A percentile compares a stretch with the other conserved stretches of the same genome.
Conservation (phyloP, 2,113 vertebrate species). For the Mustelus asterias region DNA sequence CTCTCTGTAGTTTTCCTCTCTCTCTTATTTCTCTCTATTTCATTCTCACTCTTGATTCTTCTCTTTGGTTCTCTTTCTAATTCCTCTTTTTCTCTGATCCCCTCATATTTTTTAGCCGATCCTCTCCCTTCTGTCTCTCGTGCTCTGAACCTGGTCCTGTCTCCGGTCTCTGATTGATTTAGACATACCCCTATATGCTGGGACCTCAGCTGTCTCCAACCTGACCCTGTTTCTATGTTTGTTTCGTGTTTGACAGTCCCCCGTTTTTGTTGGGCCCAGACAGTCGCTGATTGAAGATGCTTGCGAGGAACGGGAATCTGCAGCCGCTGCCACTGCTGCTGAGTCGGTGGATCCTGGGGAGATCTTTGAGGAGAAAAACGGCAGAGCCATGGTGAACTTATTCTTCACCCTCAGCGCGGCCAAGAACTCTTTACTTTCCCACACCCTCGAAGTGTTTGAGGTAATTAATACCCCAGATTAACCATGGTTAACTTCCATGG, state of each 20-base stretch:
- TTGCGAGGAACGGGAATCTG: constrained; percentile 84
- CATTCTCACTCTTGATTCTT: not conserved
- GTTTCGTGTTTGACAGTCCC: constrained; percentile 61
- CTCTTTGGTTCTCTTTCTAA: not conserved
- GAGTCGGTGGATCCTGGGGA: constrained; percentile 67
- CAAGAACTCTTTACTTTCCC: constrained; percentile 70
- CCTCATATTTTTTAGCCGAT: not conserved
- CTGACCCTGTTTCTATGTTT: constrained; percentile 28
- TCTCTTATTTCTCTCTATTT: not conserved
- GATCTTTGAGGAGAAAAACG: constrained; percentile 74
- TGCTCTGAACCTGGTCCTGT: not conserved
- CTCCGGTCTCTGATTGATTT: not conserved
- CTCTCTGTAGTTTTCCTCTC: not conserved
- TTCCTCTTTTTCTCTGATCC: not conserved
- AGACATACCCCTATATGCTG: not conserved
- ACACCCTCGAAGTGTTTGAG: constrained; percentile 91
- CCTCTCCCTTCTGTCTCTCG: not conserved
- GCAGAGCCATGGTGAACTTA: constrained; percentile 75
- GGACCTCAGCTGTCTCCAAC: not conserved
- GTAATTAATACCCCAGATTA: constrained; percentile 50
- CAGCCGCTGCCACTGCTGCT: constrained; percentile 53
- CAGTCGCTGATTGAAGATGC: constrained; percentile 96
- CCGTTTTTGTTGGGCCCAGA: constrained; percentile 73
- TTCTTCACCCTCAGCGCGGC: constrained; percentile 74
- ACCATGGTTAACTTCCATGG: no score